A percentile compares a stretch with the other conserved stretches of the same genome.
These are phyloP conservation scores for Astropecten irregularis DNA, from an alignment of 53 echinoderm and acorn worm species.

Conservation along the genomic window DNA sequence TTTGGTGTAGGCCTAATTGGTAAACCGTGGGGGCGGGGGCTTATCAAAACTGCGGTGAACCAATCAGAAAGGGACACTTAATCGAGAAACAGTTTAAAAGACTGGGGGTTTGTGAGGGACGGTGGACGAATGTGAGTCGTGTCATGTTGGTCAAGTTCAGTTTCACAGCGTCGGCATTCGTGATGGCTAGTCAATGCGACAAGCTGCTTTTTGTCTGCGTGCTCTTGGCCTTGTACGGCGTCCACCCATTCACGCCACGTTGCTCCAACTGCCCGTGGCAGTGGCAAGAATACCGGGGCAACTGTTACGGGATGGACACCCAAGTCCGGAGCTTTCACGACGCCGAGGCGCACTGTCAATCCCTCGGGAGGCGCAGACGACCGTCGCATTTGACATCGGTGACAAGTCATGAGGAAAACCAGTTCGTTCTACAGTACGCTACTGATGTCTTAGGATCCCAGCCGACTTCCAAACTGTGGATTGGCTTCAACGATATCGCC, in stretches of 20 bases:
- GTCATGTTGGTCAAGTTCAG: too few relatives aligned
- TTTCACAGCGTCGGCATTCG: background rate
- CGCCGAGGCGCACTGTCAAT: constrained; percentile 10
- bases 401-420: background rate
- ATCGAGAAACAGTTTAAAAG: too few relatives aligned
- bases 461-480: background rate
- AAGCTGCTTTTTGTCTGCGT: background rate
- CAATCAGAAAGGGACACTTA: too few relatives aligned
- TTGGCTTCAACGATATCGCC: background rate
- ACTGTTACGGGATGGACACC: constrained; percentile 17
- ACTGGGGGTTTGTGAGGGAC: too few relatives aligned
- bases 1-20: too few relatives aligned
- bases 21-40: too few relatives aligned
- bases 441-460: background rate
- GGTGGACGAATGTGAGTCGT: too few relatives aligned
- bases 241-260: background rate
- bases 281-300: background rate
- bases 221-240: background rate
- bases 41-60: too few relatives aligned
- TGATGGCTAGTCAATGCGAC: background rate
- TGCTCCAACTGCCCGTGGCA: constrained; percentile 14
- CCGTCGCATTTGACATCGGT: constrained; percentile 14
- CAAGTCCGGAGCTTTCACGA: constrained; percentile 4
- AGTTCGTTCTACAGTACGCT: background rate
- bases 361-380: background rate